Evolutionary conservation across 1,140 invertebrate genomes (phyloP), one percentile per base, ranked within the genome.

Genomic region (Hypothenemus hampei): DNA sequence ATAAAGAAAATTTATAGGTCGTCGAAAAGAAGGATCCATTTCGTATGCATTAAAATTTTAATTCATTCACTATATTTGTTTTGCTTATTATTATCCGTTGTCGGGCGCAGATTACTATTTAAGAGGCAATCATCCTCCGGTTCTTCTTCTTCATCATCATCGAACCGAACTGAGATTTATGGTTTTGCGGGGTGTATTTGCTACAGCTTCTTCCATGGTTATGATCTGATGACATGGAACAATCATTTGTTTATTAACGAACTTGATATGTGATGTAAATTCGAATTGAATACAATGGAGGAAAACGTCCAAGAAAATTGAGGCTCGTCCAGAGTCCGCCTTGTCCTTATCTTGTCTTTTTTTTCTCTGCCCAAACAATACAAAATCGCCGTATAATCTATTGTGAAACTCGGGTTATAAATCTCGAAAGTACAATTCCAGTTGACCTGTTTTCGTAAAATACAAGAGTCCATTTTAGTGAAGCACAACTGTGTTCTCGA

Each of bases 11-110:
- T 21, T 39, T 39, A 39, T 39, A 39, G 36, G 36, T n/a, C 36
- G 18, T 16, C n/a, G 13, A 18, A 18, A 39, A 31, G n/a, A n/a
- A n/a, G 19, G 19, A 39, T 15, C 36, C 36, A 39, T 39, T 43
- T 43, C 21, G 40, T 43, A 43, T 43, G 40, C 40, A 43, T 43
- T 43, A 43, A 43, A 43, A 43, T 43, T 20, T 43, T 43, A 43
- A 43, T 43, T 21, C 22, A 23, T 43, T 43, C 40, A 43, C 40
- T 22, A 43, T 43, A 43, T 43, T 43, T 43, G 40, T 43, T 43
- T 43, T 43, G 36, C 36, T 39, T 39, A 39, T 39, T 39, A 39
- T 39, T 39, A 16, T n/a, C n/a, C n/a, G 36, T 39, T 39, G 19
- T 8, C 20, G 7, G 40, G 23, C 40, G 11, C 7, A 21, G 40